Percentiles rank a stretch among this genome's conserved stretches.
Evolutionary conservation across 1,140 invertebrate species (phyloP).

Genomic region (Musca domestica): DNA sequence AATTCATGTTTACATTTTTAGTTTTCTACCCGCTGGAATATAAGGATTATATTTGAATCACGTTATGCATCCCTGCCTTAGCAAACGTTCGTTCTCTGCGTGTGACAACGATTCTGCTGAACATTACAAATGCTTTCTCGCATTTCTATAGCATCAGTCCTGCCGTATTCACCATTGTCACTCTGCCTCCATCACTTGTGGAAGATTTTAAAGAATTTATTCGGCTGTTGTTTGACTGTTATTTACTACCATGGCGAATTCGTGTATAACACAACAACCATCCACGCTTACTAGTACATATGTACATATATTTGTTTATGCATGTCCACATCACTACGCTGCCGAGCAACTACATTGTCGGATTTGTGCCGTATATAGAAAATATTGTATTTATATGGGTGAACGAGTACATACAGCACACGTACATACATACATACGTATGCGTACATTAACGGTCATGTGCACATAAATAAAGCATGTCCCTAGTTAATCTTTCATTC

Average conservation of each 20-base stretch:
- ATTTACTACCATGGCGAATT: background rate
- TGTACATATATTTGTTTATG: background rate
- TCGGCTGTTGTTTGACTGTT: background rate
- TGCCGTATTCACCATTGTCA: background rate
- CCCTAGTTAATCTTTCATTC: slow-evolving; percentile 4
- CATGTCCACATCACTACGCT: background rate
- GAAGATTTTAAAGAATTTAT: slow-evolving; percentile 4
- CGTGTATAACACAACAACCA: background rate
- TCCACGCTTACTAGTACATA: background rate
- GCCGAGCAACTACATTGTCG: too few relatives aligned
- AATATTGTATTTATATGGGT: too few relatives aligned
- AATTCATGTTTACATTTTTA: too few relatives aligned
- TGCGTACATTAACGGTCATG: background rate
- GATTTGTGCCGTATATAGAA: too few relatives aligned
- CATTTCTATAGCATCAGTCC: too few relatives aligned
- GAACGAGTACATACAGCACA: background rate
- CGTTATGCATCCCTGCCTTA: too few relatives aligned
- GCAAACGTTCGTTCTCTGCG: too few relatives aligned
- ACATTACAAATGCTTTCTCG: too few relatives aligned
- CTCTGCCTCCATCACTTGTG: background rate
- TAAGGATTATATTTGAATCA: too few relatives aligned
- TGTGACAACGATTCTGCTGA: too few relatives aligned
- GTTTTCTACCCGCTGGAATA: too few relatives aligned
- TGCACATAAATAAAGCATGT: background rate
- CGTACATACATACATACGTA: background rate